Base-by-base conservation (phyloP, 2,797 vertebrate species). In the Poeciliopsis turneri region DNA sequence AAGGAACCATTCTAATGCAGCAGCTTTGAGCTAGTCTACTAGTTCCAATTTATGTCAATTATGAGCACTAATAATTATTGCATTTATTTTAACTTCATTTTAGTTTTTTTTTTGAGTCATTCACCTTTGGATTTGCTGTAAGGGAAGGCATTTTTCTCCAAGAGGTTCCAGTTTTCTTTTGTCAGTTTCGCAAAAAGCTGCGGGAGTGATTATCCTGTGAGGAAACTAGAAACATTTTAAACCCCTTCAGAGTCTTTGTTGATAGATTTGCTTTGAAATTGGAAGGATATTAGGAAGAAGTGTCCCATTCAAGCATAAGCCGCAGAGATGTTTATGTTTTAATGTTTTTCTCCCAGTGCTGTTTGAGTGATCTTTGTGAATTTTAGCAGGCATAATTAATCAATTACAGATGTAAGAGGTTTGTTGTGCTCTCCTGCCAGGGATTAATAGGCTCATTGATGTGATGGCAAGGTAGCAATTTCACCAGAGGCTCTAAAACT, bases 401-500 rank as follows among this genome's bases (percentile, higher is more conserved):
- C 85, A 88, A 85, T 91, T 91, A 88, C 47, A 86, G 81, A 78
- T 82, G 78, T 77, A 79, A 86, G 84, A 86, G 89, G 78, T 74
- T 84, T 83, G 76, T 86, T 88, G 84, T 85, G 81, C 84, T 86
- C 79, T 57, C 76, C 25, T 59, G 76, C 84, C 84, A 76, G 78
- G 78, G 86, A 87, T 89, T 92, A 93, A 93, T 90, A 82, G 88
- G 74, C 49, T 77, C 72, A 79, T 86, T 91, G 82, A 84, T 86
- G 75, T 73, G 75, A 79, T 86, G 80, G 76, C 1, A n/a, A 82
- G 47, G 51, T 49, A 33, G 43, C 7, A 47, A 78, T 87, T 87
- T 84, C 68, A 82, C 59, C 18, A 18, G 74, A 30, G 51, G 30
- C 72, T 81, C 43, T 68, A 66, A 72, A 68, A 78, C 86, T 51